phyloP scores from a whole-genome alignment of 2,113 vertebrate genomes.

The Caracal caracal region DNA sequence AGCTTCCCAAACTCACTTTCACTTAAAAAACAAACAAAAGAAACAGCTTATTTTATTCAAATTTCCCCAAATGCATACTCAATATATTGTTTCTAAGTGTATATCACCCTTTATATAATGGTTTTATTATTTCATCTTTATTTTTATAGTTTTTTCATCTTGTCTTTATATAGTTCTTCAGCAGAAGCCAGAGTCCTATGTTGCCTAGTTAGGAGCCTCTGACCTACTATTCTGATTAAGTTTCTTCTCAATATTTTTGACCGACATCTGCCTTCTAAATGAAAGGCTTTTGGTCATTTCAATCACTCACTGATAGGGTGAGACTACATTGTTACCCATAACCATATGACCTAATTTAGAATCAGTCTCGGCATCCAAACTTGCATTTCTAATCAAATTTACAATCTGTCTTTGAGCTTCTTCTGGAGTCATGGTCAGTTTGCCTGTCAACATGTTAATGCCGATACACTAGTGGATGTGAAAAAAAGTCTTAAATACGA shows the following conservation, averaged over 20 bases:
- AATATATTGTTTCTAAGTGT: constrained; percentile 68
- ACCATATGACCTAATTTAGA: constrained; percentile 98
- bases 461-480: constrained; percentile 98
- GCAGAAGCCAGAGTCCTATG: constrained; percentile 91
- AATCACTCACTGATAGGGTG: constrained; percentile 98
- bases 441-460: constrained; percentile 98
- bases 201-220: constrained; percentile 93
- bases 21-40: constrained; percentile 71
- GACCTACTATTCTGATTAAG: constrained; percentile 91
- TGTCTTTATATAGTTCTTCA: constrained; percentile 78
- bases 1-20: not conserved
- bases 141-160: constrained; percentile 52
- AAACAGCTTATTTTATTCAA: constrained; percentile 88
- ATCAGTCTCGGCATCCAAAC: constrained; percentile 97
- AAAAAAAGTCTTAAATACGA: constrained; percentile 99
- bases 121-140: constrained; percentile 33
- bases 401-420: constrained; percentile 98
- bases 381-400: constrained; percentile 97
- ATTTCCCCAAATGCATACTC: constrained; percentile 65
- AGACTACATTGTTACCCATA: constrained; percentile 97
- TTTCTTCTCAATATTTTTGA: constrained; percentile 98
- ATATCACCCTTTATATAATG: constrained; percentile 65
- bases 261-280: constrained; percentile 97
- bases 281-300: constrained; percentile 98
- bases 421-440: constrained; percentile 97